Percentiles rank a stretch among this genome's conserved stretches.
These are phyloP conservation scores for Sus scrofa DNA, from an alignment of 2,113 vertebrate genomes.

Conservation along the genomic window DNA sequence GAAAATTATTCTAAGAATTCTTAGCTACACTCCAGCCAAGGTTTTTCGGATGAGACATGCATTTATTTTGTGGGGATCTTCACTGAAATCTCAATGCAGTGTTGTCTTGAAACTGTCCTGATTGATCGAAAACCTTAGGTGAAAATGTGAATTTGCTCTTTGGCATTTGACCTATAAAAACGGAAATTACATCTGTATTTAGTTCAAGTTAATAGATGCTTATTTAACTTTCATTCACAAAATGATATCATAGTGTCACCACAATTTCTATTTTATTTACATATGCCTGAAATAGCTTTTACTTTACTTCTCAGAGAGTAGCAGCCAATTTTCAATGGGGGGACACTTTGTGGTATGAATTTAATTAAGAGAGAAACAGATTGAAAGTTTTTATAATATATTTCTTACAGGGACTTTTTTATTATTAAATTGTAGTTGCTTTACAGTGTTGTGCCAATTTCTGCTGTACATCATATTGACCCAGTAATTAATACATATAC, in stretches of 20 bases:
- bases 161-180: slow-evolving; percentile 11
- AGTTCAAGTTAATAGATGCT: background rate
- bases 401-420: background rate
- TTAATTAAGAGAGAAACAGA: background rate
- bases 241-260: background rate
- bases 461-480: too few relatives aligned
- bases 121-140: background rate
- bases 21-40: background rate
- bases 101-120: background rate
- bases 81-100: background rate
- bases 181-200: background rate
- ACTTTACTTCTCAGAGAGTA: background rate
- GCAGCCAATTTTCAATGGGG: background rate
- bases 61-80: slow-evolving; percentile 21
- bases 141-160: background rate
- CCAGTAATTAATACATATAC: too few relatives aligned
- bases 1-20: slow-evolving; percentile 8
- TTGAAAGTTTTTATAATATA: background rate
- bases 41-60: slow-evolving; percentile 15
- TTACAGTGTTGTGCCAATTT: too few relatives aligned
- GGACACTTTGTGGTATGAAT: background rate
- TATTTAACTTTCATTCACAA: background rate
- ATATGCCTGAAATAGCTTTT: background rate
- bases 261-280: background rate
- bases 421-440: too few relatives aligned